Percentiles rank a stretch among this genome's conserved stretches.
phyloP scores from a whole-genome alignment of 2,888 invertebrate species.

The Melieria picta region DNA sequence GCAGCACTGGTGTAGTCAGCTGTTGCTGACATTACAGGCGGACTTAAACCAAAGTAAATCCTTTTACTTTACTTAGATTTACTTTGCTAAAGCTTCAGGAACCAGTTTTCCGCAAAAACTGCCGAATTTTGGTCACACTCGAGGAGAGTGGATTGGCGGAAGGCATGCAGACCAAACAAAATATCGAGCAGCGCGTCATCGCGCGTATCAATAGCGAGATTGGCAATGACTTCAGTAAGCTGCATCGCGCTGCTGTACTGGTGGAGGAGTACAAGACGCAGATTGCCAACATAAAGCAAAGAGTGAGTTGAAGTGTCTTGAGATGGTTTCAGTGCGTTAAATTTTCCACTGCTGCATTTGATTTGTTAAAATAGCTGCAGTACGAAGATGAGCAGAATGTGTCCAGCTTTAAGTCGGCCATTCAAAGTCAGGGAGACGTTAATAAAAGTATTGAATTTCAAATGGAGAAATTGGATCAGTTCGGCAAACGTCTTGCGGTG shows the following conservation, averaged over 20 bases:
- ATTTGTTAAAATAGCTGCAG: slow-evolving; percentile 3
- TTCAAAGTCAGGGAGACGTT: slow-evolving; percentile 72
- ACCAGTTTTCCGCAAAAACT: too few species aligned
- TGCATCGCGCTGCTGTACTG: slow-evolving; percentile 68
- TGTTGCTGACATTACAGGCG: too few species aligned
- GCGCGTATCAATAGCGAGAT: slow-evolving; percentile 69
- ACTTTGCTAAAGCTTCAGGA: too few species aligned
- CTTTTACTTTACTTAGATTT: too few species aligned
- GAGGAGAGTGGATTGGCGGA: background rate
- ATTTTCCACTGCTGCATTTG: too few species aligned
- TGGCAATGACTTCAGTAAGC: slow-evolving; percentile 68
- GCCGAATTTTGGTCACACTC: too few species aligned
- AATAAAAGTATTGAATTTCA: slow-evolving; percentile 67
- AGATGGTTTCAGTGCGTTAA: too few species aligned
- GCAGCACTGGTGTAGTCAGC: too few species aligned
- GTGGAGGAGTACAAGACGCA: slow-evolving; percentile 59
- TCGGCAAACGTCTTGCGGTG: slow-evolving; percentile 65
- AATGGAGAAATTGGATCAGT: slow-evolving; percentile 67
- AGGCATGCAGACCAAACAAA: slow-evolving; percentile 30
- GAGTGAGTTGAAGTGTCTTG: slow-evolving; percentile 46
- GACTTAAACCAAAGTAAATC: too few species aligned
- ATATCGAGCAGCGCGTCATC: slow-evolving; percentile 63
- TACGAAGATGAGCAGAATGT: slow-evolving; percentile 72
- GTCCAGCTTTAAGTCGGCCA: slow-evolving; percentile 72
- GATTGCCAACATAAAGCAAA: slow-evolving; percentile 52